phyloP scores from a whole-genome alignment of 2,113 vertebrate species.

The Rhea pennata region DNA sequence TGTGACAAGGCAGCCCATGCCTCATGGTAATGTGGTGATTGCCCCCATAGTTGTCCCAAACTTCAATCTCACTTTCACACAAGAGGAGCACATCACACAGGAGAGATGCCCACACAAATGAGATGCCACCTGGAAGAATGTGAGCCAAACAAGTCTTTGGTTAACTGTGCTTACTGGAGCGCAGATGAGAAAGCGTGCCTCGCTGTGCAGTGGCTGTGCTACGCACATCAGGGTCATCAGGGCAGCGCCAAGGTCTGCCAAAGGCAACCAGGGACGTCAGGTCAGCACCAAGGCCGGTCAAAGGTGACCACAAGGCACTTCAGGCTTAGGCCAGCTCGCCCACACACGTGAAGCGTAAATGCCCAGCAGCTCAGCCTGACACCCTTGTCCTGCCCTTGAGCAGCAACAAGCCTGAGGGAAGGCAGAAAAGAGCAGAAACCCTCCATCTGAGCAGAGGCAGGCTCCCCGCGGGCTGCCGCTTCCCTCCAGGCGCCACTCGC shows the following conservation, averaged over 20 bases:
- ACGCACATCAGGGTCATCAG: not conserved
- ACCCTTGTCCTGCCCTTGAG: not conserved
- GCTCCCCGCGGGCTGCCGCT: too few species aligned
- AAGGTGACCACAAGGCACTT: not conserved
- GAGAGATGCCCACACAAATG: too few species aligned
- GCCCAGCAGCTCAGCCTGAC: not conserved
- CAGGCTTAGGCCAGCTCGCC: not conserved
- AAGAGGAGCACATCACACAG: not conserved
- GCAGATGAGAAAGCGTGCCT: not conserved
- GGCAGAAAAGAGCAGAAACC: not conserved
- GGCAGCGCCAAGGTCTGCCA: not conserved
- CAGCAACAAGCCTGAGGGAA: not conserved
- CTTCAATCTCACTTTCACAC: not conserved
- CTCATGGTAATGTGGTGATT: rapidly evolving
- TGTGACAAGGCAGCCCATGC: not conserved
- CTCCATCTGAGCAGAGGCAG: rapidly evolving
- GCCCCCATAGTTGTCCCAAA: not conserved
- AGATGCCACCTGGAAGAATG: not conserved
- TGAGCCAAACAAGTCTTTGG: rapidly evolving
- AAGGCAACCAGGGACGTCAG: not conserved
- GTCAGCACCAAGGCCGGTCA: not conserved
- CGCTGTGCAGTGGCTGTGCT: too few species aligned
- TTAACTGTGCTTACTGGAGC: rapidly evolving
- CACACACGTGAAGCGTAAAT: rapidly evolving
- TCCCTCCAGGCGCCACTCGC: not conserved